These are phyloP conservation scores for Drosophila yakuba DNA, from an alignment of 1,140 invertebrate species.

Conservation along the genomic window DNA sequence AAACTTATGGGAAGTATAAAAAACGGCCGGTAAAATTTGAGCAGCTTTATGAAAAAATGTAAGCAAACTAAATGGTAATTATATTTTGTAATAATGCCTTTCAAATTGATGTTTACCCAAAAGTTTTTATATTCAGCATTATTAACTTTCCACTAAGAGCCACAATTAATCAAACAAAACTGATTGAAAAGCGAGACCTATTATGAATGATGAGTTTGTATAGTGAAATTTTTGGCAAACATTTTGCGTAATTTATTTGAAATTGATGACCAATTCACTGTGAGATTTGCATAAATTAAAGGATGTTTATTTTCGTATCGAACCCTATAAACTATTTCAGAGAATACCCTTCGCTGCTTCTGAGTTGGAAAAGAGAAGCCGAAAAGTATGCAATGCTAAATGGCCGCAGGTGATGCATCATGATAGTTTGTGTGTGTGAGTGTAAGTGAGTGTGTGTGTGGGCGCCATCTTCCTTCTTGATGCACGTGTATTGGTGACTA, in stretches of 20 bases:
- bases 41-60: background rate
- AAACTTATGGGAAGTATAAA: too few species aligned
- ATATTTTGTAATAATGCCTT: background rate
- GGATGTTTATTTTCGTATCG: background rate
- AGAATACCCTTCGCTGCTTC: background rate
- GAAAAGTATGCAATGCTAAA: conserved; percentile 64
- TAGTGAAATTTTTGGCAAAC: conserved; percentile 11
- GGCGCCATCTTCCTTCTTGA: background rate
- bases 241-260: conserved; percentile 7
- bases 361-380: conserved; percentile 25
- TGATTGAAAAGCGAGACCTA: conserved; percentile 1
- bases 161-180: conserved; percentile 3
- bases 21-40: too few species aligned
- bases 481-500: conserved; percentile 15
- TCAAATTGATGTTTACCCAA: background rate
- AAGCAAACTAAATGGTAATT: background rate
- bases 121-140: background rate
- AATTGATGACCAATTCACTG: conserved; percentile 14
- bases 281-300: conserved; percentile 23
- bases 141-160: background rate
- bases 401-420: conserved; percentile 34
- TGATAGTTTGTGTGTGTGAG: background rate
- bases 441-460: background rate
- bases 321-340: background rate
- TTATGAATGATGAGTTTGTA: conserved; percentile 1